Percentiles rank a stretch among this genome's conserved stretches.
Conservation (phyloP, 30 jellyfish, hydroid and myxozoan species). For the Aurelia aurita region DNA sequence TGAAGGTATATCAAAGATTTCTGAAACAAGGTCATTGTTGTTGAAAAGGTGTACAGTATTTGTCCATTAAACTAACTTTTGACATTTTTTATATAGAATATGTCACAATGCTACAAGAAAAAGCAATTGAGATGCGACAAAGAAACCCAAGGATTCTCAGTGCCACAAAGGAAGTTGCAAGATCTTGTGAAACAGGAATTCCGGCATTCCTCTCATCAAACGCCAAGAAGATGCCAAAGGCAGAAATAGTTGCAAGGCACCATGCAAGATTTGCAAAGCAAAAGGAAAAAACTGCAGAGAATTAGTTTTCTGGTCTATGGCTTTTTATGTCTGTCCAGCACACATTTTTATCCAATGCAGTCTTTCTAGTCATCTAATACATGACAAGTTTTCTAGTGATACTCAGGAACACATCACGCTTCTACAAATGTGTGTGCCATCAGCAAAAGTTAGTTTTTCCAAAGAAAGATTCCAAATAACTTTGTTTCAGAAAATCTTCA, state of each 20-base stretch:
- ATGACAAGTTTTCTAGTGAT: no score
- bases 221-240: conserved; percentile 4
- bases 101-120: conserved; percentile 3
- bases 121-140: neutral
- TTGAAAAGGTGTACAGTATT: neutral
- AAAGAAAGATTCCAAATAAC: no score
- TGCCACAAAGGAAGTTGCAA: neutral
- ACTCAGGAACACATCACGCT: no score
- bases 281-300: neutral
- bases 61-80: neutral
- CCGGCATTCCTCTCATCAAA: conserved; percentile 14
- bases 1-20: neutral
- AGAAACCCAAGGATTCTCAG: conserved; percentile 5
- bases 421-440: no score
- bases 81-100: neutral
- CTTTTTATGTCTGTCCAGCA: no score
- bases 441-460: no score
- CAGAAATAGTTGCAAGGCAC: conserved; percentile 11
- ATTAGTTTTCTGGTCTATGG: no score
- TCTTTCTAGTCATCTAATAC: no score
- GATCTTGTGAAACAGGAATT: neutral
- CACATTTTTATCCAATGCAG: no score
- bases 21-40: neutral
- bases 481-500: no score
- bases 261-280: conserved; percentile 5